phyloP scores from a whole-genome alignment of 2,113 vertebrate genomes.

The Siphamia tubifer region DNA sequence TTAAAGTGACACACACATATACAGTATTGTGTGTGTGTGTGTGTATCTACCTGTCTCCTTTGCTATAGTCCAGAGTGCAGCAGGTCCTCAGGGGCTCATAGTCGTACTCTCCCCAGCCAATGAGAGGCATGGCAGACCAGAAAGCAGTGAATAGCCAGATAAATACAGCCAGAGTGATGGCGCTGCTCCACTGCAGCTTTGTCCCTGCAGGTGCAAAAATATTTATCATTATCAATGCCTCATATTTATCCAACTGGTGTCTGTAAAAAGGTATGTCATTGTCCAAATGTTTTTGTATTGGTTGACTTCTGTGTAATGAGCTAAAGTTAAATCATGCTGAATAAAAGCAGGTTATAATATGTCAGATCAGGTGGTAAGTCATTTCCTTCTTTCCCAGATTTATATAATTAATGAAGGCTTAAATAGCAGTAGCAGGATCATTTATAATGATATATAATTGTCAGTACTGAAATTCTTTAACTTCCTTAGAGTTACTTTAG shows the following conservation, averaged over 20 bases:
- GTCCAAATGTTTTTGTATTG: too few species aligned
- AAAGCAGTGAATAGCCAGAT: slow-evolving; percentile 90
- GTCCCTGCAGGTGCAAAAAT: slow-evolving; percentile 75
- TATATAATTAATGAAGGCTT: background rate
- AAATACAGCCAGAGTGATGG: slow-evolving; percentile 80
- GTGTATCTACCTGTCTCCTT: slow-evolving; percentile 88
- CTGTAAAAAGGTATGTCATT: too few species aligned
- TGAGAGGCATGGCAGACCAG: slow-evolving; percentile 92
- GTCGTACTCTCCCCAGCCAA: slow-evolving; percentile 95
- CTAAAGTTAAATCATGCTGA: background rate
- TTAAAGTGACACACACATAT: background rate
- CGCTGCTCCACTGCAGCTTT: slow-evolving; percentile 88
- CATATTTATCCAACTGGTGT: too few species aligned
- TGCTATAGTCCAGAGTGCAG: slow-evolving; percentile 94
- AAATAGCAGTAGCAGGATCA: too few species aligned
- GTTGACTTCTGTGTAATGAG: too few species aligned
- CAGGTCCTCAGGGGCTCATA: slow-evolving; percentile 95
- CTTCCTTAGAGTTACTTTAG: too few species aligned
- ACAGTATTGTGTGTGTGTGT: too few species aligned
- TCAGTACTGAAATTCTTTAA: too few species aligned
- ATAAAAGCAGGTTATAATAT: too few species aligned
- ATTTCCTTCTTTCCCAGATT: background rate
- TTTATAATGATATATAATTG: too few species aligned
- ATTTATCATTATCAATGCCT: background rate
- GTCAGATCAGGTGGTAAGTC: background rate